phyloP scores from a whole-genome alignment of 1,140 invertebrate genomes.

The Heterodera carotae region DNA sequence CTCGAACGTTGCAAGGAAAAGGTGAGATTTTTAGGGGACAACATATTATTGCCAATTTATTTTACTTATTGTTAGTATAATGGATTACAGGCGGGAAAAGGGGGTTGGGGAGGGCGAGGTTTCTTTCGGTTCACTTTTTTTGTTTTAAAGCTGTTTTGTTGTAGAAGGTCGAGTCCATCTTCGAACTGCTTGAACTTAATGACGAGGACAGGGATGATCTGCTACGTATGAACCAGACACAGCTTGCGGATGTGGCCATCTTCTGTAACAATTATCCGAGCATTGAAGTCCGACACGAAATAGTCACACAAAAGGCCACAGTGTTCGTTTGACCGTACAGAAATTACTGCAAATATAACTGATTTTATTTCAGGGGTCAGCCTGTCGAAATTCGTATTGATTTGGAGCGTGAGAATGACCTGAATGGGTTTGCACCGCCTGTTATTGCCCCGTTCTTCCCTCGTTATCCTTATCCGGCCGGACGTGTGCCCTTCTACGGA shows the following conservation, averaged over 20 bases:
- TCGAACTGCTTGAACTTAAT: conserved; percentile 97
- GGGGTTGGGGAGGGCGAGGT: no score
- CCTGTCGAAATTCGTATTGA: conserved; percentile 83
- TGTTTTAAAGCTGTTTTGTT: conserved; percentile 27
- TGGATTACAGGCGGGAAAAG: no score
- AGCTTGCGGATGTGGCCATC: conserved; percentile 94
- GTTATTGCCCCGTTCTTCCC: conserved; percentile 86
- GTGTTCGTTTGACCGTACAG: no score
- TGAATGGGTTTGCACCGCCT: conserved; percentile 92
- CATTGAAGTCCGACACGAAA: conserved; percentile 92
- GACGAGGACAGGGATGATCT: conserved; percentile 86
- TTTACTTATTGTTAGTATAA: no score
- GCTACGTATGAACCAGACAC: conserved; percentile 78
- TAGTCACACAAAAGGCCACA: conserved; percentile 76
- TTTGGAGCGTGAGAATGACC: conserved; percentile 85
- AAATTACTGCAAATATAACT: neutral
- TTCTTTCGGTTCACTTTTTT: neutral
- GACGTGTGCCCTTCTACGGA: conserved; percentile 65
- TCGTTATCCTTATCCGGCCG: conserved; percentile 78
- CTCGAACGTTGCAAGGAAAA: conserved; percentile 88
- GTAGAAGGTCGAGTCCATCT: conserved; percentile 84
- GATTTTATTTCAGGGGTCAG: conserved; percentile 49
- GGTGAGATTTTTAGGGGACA: no score
- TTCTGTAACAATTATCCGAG: conserved; percentile 99
- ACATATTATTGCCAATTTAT: no score